Evolutionary conservation across 2,797 vertebrate genomes (phyloP).

Genomic region (Threskiornis aethiopicus): DNA sequence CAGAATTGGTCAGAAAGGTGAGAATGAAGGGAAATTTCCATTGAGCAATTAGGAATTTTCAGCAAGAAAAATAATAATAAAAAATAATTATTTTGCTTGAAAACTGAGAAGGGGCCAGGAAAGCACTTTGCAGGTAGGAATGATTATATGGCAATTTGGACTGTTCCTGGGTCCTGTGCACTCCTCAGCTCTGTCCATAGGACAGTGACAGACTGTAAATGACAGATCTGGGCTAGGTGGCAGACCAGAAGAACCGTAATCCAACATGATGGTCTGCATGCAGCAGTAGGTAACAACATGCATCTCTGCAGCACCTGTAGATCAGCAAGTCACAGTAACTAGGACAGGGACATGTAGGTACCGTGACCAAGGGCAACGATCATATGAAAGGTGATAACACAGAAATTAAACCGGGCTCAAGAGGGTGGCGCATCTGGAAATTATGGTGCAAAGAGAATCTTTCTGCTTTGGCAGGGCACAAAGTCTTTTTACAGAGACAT

Average conservation of each 20-base stretch:
- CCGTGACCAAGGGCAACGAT: background rate
- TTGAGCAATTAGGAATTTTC: background rate
- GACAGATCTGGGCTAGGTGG: background rate
- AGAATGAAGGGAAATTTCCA: background rate
- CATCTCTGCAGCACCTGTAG: background rate
- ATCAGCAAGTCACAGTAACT: background rate
- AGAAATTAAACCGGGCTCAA: background rate
- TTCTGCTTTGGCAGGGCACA: background rate
- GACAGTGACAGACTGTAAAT: background rate
- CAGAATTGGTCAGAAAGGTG: background rate
- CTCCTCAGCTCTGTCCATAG: background rate
- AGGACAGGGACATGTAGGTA: background rate
- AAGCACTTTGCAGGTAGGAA: background rate
- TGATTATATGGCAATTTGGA: background rate
- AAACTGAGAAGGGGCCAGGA: background rate
- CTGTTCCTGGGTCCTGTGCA: background rate
- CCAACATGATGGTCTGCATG: background rate
- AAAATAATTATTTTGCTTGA: background rate
- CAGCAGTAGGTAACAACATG: background rate
- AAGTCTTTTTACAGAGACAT: constrained; percentile 32
- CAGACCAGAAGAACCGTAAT: background rate
- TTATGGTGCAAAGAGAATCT: background rate
- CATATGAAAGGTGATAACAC: background rate
- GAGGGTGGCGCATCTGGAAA: background rate
- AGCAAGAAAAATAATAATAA: background rate